Evolutionary conservation across 1,140 invertebrate genomes (phyloP).

Genomic region (Listronotus oregonensis): DNA sequence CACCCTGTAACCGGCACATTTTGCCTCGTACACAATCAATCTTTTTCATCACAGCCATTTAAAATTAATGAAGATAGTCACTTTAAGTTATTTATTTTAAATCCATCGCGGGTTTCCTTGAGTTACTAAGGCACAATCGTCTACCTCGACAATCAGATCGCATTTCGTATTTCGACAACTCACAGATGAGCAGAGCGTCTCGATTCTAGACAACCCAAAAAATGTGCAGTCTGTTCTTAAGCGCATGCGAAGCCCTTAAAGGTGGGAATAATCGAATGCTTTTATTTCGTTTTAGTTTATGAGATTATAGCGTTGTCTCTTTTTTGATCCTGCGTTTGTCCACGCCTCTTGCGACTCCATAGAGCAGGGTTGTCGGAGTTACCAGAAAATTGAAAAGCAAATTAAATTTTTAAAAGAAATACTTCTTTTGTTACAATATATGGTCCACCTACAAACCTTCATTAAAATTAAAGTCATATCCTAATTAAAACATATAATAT

Average conservation of each 20-base stretch:
- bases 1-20: conserved; percentile 36
- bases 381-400: no score
- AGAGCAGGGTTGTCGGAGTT: no score
- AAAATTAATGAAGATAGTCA: conserved; percentile 15
- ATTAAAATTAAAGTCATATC: no score
- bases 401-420: no score
- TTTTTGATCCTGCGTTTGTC: no score
- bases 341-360: no score
- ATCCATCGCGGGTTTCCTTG: conserved; percentile 32
- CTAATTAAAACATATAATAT: no score
- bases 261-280: neutral
- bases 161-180: conserved; percentile 35
- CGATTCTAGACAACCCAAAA: conserved; percentile 1
- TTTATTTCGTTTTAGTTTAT: neutral
- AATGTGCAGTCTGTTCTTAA: conserved; percentile 1
- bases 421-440: no score
- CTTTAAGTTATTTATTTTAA: conserved; percentile 16
- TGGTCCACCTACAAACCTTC: no score
- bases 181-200: neutral
- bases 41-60: conserved; percentile 40
- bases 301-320: neutral
- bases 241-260: conserved; percentile 3
- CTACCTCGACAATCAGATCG: conserved; percentile 28
- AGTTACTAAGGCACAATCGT: conserved; percentile 38
- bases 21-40: conserved; percentile 32